Conservation (phyloP, 2,113 vertebrate species). For the Calcarius ornatus region DNA sequence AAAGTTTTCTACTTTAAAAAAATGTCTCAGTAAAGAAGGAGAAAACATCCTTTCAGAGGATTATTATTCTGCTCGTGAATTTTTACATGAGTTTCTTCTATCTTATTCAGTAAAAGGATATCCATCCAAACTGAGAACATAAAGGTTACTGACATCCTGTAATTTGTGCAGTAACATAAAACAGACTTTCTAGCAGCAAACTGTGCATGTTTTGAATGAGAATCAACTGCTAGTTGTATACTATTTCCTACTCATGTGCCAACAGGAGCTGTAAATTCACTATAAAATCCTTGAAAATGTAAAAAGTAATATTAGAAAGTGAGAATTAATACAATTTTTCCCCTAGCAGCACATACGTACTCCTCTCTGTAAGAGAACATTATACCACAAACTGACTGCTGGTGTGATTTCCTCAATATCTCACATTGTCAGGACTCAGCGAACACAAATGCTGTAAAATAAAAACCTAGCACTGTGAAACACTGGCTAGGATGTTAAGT, state of each 20-base stretch:
- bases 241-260: not conserved
- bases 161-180: slow-evolving; percentile 15
- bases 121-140: not conserved
- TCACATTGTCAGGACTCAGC: not conserved
- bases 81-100: not conserved
- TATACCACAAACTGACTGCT: not conserved
- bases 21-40: not conserved
- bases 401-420: not conserved
- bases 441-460: not conserved
- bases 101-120: not conserved
- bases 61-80: not conserved
- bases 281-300: not conserved
- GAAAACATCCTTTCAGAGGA: not conserved
- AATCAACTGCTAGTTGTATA: not conserved
- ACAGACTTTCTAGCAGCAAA: not conserved
- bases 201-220: not conserved
- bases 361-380: not conserved
- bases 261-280: not conserved
- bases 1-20: not conserved
- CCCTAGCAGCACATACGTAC: not conserved
- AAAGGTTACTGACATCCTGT: slow-evolving; percentile 9
- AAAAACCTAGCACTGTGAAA: not conserved
- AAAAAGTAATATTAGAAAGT: not conserved
- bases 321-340: not conserved
- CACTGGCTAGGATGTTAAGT: not conserved